Percentiles rank a stretch among this genome's conserved stretches.
Conservation (phyloP, 2,113 vertebrate genomes). For the Notothenia rossii region DNA sequence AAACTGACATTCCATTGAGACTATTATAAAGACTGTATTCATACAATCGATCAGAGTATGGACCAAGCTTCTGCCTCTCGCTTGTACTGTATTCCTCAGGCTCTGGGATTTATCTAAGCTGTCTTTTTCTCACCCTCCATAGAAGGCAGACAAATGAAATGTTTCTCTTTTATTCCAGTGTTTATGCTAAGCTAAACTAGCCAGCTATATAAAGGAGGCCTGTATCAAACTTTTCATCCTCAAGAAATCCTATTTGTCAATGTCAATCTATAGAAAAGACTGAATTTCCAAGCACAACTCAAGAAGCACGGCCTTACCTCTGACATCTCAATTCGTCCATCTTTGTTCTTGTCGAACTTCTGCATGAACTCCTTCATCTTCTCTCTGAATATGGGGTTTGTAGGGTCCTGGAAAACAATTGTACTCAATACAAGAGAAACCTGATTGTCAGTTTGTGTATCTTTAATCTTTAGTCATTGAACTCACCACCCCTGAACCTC, state of each 20-base stretch:
- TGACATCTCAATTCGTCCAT: conserved; percentile 96
- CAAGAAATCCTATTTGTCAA: background rate
- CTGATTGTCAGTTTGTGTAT: background rate
- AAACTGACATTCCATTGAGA: conserved; percentile 26
- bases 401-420: conserved; percentile 83
- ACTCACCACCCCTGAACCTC: conserved; percentile 94
- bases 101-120: conserved; percentile 1
- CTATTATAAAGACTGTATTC: conserved; percentile 41
- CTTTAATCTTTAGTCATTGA: background rate
- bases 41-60: conserved; percentile 43
- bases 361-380: conserved; percentile 99
- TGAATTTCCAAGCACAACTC: background rate
- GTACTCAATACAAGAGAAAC: background rate
- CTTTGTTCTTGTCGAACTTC: conserved; percentile 96
- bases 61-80: conserved; percentile 22
- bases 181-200: background rate
- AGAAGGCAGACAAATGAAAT: background rate
- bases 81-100: conserved; percentile 2
- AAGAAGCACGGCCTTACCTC: conserved; percentile 86
- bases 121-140: conserved; percentile 10
- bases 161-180: background rate
- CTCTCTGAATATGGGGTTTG: conserved; percentile 89
- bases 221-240: background rate
- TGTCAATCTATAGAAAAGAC: background rate
- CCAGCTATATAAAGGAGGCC: background rate